Conservation (phyloP, 2,797 vertebrate genomes). For the Brachyrhaphis roseni region DNA sequence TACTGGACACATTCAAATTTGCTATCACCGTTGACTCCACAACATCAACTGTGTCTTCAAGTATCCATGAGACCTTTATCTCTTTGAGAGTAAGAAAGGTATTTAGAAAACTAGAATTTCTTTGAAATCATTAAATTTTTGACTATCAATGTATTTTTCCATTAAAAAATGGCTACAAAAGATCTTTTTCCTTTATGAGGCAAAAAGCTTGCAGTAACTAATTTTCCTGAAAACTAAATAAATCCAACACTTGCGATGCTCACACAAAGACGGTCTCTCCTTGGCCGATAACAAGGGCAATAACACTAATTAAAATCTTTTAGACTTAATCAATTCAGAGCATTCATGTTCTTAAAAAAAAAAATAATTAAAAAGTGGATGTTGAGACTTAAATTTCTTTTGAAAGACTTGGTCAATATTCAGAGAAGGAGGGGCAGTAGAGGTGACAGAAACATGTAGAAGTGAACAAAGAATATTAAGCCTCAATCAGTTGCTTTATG, state of each 20-base stretch:
- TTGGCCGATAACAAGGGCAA: slow-evolving; percentile 51
- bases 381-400: slow-evolving; percentile 61
- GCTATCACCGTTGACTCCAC: not conserved
- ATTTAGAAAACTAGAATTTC: slow-evolving; percentile 77
- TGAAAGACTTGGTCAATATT: slow-evolving; percentile 46
- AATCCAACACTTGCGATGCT: slow-evolving; percentile 35
- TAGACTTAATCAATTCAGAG: slow-evolving; percentile 59
- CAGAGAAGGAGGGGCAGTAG: slow-evolving; percentile 9
- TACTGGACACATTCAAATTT: not conserved
- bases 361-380: slow-evolving; percentile 62
- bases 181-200: slow-evolving; percentile 58
- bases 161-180: slow-evolving; percentile 67
- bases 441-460: not conserved
- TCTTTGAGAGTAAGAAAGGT: slow-evolving; percentile 78
- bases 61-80: slow-evolving; percentile 23
- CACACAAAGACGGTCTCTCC: slow-evolving; percentile 40
- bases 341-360: slow-evolving; percentile 46
- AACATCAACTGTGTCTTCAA: not conserved
- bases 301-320: slow-evolving; percentile 74
- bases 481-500: slow-evolving; percentile 4
- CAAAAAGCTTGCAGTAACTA: slow-evolving; percentile 46
- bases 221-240: slow-evolving; percentile 43
- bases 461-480: slow-evolving; percentile 4
- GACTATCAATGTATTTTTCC: slow-evolving; percentile 44
- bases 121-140: slow-evolving; percentile 75